These are phyloP conservation scores for Anser brachyrhynchus DNA, from an alignment of 2,113 vertebrate species.

Conservation along the genomic window DNA sequence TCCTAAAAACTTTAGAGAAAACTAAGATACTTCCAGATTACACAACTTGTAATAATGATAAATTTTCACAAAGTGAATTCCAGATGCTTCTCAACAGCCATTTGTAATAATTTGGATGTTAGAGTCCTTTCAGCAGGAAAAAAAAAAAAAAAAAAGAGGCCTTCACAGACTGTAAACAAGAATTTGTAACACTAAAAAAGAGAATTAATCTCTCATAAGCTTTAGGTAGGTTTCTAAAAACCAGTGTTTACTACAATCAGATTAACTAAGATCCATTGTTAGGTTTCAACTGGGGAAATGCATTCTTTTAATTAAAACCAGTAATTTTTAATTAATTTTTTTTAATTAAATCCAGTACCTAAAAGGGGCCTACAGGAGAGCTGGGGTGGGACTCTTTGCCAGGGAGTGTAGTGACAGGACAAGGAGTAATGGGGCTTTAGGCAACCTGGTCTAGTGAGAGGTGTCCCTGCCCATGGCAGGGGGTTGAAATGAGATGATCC, in stretches of 20 bases:
- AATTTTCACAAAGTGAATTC: not conserved
- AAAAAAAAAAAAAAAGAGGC: too few species aligned
- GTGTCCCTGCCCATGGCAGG: too few species aligned
- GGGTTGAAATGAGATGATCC: too few species aligned
- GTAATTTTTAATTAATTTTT: too few species aligned
- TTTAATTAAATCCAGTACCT: too few species aligned
- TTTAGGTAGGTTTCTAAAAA: not conserved
- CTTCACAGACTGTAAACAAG: not conserved
- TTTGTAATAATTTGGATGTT: not conserved
- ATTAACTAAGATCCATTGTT: not conserved
- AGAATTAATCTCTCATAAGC: not conserved
- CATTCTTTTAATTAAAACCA: not conserved
- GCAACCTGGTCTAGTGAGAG: too few species aligned
- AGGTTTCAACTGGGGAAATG: not conserved
- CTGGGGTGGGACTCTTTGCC: too few species aligned
- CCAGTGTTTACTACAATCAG: not conserved
- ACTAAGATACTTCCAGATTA: not conserved
- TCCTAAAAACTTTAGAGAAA: not conserved
- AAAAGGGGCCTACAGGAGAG: too few species aligned
- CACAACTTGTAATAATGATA: not conserved
- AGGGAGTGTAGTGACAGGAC: too few species aligned
- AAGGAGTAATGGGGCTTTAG: too few species aligned
- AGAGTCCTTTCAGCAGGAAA: not conserved
- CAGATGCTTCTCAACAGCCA: not conserved
- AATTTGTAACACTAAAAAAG: not conserved